Evolutionary conservation across 2,888 invertebrate genomes (phyloP), one percentile per base, ranked within the genome.

Genomic region (Xanthia icteritia): DNA sequence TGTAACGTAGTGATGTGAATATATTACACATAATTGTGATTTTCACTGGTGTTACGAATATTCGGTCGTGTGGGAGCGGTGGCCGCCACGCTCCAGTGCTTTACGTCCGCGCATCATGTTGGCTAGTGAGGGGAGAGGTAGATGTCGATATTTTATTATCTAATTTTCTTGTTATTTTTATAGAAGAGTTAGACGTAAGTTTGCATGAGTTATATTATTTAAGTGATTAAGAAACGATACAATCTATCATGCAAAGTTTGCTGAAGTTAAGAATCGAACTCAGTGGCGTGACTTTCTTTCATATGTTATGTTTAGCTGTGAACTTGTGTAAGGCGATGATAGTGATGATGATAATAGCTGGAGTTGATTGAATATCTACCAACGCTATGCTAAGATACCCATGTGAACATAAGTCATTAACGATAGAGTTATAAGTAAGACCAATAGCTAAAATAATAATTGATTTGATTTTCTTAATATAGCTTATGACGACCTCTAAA

Each of bases 31-130:
- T 88, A 86, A 88, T 86, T 82, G 82, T 87, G 88, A 91, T 91
- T 92, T 92, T 92, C 92, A 91, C 93, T 90, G 83, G 88, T 88
- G 84, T 89, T 88, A 84, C 86, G 90, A 89, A 89, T 91, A 89
- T 91, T 90, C 85, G 83, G 88, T 86, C 82, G 88, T 85, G 86
- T 88, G 85, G 85, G 87, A 86, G 85, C 86, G 89, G 80, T 85
- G 86, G 87, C 84, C 83, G 80, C 84, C 79, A 92, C 89, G 93
- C 91, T 92, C 87, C 89, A 87, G 89, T 92, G 91, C 87, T 68
- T 83, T 85, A 82, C 83, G 83, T 84, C 83, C 84, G 81, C 81
- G 83, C 84, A 78, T 73, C 71, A 69, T 73, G 68, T 11, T 71
- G n/a, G 58, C 64, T 89, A 91, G 91, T 79, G 91, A 83, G 85